Percentiles rank a stretch among this genome's conserved stretches.
These are phyloP conservation scores for Eupsilia transversa DNA, from an alignment of 2,888 invertebrate species.

Conservation along the genomic window DNA sequence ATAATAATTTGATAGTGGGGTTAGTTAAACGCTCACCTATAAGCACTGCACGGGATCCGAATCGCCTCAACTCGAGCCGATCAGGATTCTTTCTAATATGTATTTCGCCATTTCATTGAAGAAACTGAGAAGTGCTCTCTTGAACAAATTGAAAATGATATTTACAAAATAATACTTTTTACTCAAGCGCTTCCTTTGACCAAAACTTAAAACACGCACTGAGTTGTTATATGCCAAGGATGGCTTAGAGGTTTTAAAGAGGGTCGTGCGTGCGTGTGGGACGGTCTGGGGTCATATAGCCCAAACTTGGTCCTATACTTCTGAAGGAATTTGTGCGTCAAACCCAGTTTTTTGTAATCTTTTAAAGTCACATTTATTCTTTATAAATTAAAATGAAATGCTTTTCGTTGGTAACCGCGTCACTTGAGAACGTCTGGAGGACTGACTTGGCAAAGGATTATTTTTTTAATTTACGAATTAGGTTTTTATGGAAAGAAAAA, in stretches of 20 bases:
- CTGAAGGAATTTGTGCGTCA: neutral
- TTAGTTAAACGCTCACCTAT: neutral
- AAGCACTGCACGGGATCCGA: neutral
- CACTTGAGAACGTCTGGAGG: neutral
- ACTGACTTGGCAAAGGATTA: too few species aligned
- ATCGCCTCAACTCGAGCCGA: neutral
- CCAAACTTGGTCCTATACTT: neutral
- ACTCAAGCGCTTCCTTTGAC: neutral
- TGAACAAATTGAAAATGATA: too few species aligned
- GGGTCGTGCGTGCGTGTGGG: neutral
- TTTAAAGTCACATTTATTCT: too few species aligned
- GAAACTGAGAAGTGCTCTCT: too few species aligned
- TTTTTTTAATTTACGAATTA: neutral
- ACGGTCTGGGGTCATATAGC: neutral
- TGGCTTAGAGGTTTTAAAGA: neutral
- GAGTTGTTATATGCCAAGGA: too few species aligned
- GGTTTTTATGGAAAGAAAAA: neutral
- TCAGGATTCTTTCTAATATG: neutral
- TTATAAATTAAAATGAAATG: too few species aligned
- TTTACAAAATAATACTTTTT: neutral
- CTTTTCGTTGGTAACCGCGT: too few species aligned
- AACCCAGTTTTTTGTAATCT: too few species aligned
- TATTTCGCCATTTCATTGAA: too few species aligned
- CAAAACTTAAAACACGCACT: neutral
- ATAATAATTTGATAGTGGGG: neutral